Conservation (phyloP, 2,888 invertebrate species). For the Operophtera brumata region DNA sequence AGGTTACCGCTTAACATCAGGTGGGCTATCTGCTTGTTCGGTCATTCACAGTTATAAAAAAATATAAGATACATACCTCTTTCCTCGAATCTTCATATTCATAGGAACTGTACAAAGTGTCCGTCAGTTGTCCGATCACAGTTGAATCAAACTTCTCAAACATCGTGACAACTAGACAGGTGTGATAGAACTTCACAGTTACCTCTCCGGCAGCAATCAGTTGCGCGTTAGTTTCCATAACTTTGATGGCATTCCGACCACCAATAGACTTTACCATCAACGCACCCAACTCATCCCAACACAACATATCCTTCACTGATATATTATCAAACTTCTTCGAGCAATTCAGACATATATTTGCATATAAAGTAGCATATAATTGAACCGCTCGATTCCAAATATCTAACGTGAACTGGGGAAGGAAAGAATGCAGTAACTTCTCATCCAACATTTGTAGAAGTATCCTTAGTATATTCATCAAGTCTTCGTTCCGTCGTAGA, state of each 20-base stretch:
- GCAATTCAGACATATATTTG: conserved; percentile 83
- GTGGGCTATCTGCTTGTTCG: too few relatives aligned
- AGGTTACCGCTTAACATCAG: too few relatives aligned
- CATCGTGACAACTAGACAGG: conserved; percentile 73
- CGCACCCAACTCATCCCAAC: conserved; percentile 82
- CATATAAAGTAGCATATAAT: conserved; percentile 78
- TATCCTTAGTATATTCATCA: conserved; percentile 77
- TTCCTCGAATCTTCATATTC: conserved; percentile 59
- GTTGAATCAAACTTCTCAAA: conserved; percentile 67
- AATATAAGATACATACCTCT: conserved; percentile 49
- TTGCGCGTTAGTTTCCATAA: conserved; percentile 79
- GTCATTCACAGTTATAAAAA: too few relatives aligned
- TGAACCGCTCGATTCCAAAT: conserved; percentile 81
- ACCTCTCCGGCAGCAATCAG: conserved; percentile 80
- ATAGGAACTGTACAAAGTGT: conserved; percentile 65
- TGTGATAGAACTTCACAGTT: conserved; percentile 82
- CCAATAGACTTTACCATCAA: conserved; percentile 83
- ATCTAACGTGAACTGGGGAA: conserved; percentile 78
- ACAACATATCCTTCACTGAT: conserved; percentile 70
- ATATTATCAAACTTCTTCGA: conserved; percentile 70
- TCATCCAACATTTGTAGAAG: conserved; percentile 83
- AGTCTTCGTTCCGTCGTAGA: conserved; percentile 69
- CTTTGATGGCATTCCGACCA: conserved; percentile 76
- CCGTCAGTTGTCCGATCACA: conserved; percentile 56
- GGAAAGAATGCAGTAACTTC: conserved; percentile 74